These are phyloP conservation scores for Trichomycterus rosablanca DNA, from an alignment of 2,113 vertebrate genomes.

Conservation along the genomic window DNA sequence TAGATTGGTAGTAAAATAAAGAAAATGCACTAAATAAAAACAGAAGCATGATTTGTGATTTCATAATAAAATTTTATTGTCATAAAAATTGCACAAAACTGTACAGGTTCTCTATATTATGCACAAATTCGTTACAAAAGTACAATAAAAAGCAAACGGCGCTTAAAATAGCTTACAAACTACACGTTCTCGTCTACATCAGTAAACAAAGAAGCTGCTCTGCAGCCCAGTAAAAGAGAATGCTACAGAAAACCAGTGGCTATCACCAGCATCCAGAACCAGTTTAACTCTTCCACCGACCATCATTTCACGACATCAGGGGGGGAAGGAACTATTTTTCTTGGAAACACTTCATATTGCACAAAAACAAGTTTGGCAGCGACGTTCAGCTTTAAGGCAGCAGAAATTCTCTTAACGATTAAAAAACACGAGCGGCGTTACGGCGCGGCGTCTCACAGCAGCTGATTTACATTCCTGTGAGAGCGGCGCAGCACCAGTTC, in stretches of 20 bases:
- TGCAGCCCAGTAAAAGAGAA: constrained; percentile 43
- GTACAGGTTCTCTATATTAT: constrained; percentile 51
- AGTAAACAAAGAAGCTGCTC: constrained; percentile 50
- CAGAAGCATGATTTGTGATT: no score
- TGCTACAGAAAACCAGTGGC: constrained; percentile 31
- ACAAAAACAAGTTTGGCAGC: constrained; percentile 42
- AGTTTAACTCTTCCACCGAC: background rate
- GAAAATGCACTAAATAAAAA: no score
- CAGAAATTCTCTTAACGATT: constrained; percentile 17
- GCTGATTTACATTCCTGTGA: constrained; percentile 21
- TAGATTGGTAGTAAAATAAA: no score
- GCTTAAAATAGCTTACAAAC: constrained; percentile 50
- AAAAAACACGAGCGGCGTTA: background rate
- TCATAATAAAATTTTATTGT: constrained; percentile 54
- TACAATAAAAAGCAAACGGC: constrained; percentile 45
- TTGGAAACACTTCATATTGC: constrained; percentile 39
- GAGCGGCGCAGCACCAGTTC: background rate
- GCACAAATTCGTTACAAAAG: constrained; percentile 46
- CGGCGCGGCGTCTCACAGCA: background rate
- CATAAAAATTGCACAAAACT: constrained; percentile 56
- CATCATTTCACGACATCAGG: constrained; percentile 33
- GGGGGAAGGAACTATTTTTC: background rate
- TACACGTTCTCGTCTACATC: constrained; percentile 41
- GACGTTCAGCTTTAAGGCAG: constrained; percentile 45
- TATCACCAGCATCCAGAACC: background rate